Conservation (phyloP, 2,113 vertebrate species). For the Pseudopodoces humilis region DNA sequence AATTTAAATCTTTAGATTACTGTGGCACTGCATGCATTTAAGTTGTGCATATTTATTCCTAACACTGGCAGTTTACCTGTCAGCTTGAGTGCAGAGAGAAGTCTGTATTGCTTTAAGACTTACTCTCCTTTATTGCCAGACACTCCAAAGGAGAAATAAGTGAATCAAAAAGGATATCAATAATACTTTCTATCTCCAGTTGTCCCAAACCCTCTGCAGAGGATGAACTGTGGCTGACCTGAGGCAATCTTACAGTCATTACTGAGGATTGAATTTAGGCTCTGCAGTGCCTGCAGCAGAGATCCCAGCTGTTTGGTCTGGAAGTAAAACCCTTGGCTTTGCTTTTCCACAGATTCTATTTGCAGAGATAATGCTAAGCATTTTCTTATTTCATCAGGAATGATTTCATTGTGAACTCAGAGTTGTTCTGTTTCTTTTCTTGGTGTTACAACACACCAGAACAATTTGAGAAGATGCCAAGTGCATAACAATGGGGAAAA, state of each 20-base stretch:
- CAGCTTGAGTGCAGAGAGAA: not conserved
- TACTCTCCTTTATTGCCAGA: not conserved
- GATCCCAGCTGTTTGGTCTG: not conserved
- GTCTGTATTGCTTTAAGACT: not conserved
- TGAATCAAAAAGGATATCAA: not conserved
- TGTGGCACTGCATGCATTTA: not conserved
- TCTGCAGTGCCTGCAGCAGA: not conserved
- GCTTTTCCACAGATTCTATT: not conserved
- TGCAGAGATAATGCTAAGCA: not conserved
- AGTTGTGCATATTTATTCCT: not conserved
- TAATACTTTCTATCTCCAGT: not conserved
- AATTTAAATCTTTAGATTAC: not conserved
- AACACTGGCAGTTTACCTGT: not conserved
- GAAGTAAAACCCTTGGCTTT: not conserved
- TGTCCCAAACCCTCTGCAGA: not conserved
- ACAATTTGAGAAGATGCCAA: not conserved
- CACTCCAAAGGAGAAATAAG: not conserved
- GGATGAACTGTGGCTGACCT: not conserved
- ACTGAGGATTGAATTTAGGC: not conserved
- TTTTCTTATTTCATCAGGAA: not conserved
- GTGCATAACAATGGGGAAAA: conserved; percentile 18
- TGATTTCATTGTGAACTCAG: not conserved
- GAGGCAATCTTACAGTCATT: not conserved
- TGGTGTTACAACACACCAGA: not conserved
- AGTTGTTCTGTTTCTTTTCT: not conserved